Conservation (phyloP, 2,113 vertebrate genomes). For the Ivindomyrus marchei region DNA sequence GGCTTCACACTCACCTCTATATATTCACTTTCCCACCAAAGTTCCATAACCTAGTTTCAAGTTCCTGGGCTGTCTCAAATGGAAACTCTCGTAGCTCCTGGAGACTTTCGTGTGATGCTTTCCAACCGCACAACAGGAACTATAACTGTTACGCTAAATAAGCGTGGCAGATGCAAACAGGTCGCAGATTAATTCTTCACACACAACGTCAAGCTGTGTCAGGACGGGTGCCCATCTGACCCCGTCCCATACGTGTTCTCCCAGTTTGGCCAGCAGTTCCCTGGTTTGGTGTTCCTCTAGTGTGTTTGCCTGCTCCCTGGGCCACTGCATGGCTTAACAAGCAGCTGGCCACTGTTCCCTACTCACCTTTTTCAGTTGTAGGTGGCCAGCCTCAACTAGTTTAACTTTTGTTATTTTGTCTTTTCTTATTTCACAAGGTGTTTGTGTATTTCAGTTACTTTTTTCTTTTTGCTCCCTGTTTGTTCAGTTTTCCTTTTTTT, state of each 20-base stretch:
- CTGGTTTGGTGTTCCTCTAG: not conserved
- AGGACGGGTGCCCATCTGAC: not conserved
- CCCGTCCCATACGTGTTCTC: not conserved
- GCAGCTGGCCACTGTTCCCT: not conserved
- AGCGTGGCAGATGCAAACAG: not conserved
- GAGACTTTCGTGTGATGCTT: not conserved
- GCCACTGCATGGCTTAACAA: not conserved
- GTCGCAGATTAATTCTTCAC: not conserved
- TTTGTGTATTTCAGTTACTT: not conserved
- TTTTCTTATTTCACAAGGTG: not conserved
- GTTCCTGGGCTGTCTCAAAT: not conserved
- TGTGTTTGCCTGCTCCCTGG: not conserved
- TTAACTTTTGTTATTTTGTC: not conserved
- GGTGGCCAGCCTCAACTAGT: too few relatives aligned
- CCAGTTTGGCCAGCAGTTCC: not conserved
- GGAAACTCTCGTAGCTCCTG: not conserved
- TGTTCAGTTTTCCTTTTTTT: too few relatives aligned
- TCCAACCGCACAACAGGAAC: not conserved
- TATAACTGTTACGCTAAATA: not conserved
- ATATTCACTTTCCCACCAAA: not conserved
- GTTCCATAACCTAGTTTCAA: not conserved
- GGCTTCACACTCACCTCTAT: not conserved
- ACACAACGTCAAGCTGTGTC: not conserved
- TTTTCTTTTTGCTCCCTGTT: not conserved
- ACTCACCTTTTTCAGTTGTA: not conserved